Base-by-base conservation (phyloP, 2,888 invertebrate species). In the Tyria jacobaeae region DNA sequence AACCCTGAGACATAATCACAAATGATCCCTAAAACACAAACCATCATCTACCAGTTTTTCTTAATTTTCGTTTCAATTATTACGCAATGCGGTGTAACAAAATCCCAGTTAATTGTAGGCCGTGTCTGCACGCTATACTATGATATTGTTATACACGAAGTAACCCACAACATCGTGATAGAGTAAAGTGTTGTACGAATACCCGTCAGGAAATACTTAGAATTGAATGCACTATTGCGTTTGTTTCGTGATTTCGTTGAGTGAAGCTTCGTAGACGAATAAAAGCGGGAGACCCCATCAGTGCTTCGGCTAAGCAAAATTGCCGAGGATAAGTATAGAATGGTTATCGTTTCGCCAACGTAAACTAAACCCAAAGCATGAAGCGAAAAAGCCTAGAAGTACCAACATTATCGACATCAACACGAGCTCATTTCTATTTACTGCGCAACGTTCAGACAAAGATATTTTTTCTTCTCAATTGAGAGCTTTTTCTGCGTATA, bases 101-200 rank as follows among this genome's bases (percentile, higher is more conserved):
- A 17, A 48, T 50, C 56, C 64, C 15, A 57, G 65, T 79, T 81
- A 80, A 82, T 81, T 80, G 79, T 78, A 58, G 56, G 59, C 65
- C 68, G 67, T 73, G 75, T 75, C 77, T 67, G 73, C 68, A 68
- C 57, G 77, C 66, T 57, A 74, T 35, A 60, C 62, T 52, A 65
- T 65, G 49, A 65, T 71, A 66, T 59, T 34, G 56, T 66, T 44
- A 31, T 44, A 71, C 71, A 68, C 71, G 72, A 71, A 72, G 64
- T 75, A 77, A 77, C 76, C 65, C 73, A 75, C 64, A 64, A 70
- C 64, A 75, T 84, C 85, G 84, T 85, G 84, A 84, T 84, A 82
- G 83, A 83, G 79, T 85, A 83, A 78, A 79, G 75, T 77, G 70
- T 79, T 70, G 56, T 59, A 71, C 68, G 52, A 50, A 61, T 58